These are phyloP conservation scores for Armadillidium nasatum DNA, from an alignment of 1,140 invertebrate genomes.

Conservation along the genomic window DNA sequence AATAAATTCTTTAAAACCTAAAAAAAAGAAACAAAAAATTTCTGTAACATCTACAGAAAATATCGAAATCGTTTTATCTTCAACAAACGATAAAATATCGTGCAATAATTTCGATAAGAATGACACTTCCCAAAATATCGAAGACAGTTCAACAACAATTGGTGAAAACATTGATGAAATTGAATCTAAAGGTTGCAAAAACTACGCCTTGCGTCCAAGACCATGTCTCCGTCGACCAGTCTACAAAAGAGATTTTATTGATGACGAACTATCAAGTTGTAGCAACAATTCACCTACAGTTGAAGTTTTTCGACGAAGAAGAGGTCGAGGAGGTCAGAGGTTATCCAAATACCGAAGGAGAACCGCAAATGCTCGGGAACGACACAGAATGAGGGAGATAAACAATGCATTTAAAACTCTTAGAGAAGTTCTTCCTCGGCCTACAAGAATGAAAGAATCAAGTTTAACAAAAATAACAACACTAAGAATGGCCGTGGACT, in stretches of 20 bases:
- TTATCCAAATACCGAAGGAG: constrained; percentile 70
- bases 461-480: constrained; percentile 26
- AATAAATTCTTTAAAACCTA: neutral
- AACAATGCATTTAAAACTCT: constrained; percentile 68
- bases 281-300: neutral
- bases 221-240: constrained; percentile 14
- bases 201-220: constrained; percentile 22
- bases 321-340: constrained; percentile 46
- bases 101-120: neutral
- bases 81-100: neutral
- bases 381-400: constrained; percentile 78
- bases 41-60: neutral
- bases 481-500: constrained; percentile 18
- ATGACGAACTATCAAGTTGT: too few species aligned
- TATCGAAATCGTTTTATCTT: neutral
- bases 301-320: neutral
- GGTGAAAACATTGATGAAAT: neutral
- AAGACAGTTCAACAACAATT: neutral
- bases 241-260: constrained; percentile 19
- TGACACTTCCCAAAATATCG: neutral
- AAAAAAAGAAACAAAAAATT: neutral
- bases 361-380: constrained; percentile 79
- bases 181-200: neutral
- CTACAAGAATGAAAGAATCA: constrained; percentile 11
- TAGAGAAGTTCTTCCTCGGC: constrained; percentile 22